A percentile compares a stretch with the other conserved stretches of the same genome.
Conservation (phyloP, 2,797 vertebrate species). For the Lutjanus campechanus region DNA sequence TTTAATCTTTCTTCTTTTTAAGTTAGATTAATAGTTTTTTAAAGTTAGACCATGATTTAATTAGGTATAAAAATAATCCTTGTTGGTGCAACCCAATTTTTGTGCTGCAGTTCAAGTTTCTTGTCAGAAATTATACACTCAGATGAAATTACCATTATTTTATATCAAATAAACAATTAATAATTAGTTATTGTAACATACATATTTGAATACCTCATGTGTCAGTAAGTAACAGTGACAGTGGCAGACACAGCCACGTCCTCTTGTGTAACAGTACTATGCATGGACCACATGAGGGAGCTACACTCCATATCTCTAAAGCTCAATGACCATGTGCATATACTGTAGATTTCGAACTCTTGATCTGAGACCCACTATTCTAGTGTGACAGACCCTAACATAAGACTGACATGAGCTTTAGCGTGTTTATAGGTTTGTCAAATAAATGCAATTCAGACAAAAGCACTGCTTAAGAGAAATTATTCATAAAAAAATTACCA, state of each 20-base stretch:
- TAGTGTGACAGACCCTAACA: background rate
- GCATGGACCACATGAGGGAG: slow-evolving; percentile 44
- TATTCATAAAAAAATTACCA: background rate
- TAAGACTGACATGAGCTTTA: background rate
- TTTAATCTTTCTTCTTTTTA: too few species aligned
- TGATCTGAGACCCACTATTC: background rate
- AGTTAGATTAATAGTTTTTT: too few species aligned
- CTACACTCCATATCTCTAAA: background rate
- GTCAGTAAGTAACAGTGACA: background rate
- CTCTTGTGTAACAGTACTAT: background rate
- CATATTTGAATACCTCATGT: background rate
- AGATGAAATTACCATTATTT: background rate
- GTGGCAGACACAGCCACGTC: background rate
- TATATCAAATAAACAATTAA: background rate
- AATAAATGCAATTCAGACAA: background rate
- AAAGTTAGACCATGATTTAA: too few species aligned
- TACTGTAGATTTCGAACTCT: too few species aligned
- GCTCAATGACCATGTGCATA: background rate
- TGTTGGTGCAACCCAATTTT: too few species aligned
- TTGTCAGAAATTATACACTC: background rate
- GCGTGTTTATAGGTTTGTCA: background rate
- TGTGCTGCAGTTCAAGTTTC: background rate
- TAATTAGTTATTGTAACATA: background rate
- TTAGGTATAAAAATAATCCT: too few species aligned
- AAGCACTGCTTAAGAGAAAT: background rate